Evolutionary conservation across 2,797 vertebrate genomes (phyloP).

Genomic region (Acanthopagrus latus): DNA sequence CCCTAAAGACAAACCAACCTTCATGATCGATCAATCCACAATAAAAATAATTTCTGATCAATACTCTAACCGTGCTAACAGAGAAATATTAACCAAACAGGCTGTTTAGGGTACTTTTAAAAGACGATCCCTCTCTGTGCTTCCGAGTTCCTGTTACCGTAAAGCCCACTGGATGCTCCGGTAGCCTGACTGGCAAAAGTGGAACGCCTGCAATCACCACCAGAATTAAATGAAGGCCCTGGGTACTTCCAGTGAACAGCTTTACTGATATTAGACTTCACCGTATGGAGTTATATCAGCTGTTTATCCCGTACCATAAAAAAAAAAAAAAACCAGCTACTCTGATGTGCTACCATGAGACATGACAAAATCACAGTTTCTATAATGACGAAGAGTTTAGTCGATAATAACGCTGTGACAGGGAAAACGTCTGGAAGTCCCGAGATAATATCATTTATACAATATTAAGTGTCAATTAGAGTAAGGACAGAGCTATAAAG

Average conservation of each 20-base stretch:
- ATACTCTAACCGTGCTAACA: background rate
- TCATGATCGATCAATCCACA: background rate
- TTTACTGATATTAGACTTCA: background rate
- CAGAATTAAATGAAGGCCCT: background rate
- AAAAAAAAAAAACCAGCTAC: constrained; percentile 12
- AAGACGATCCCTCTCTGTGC: background rate
- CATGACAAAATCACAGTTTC: background rate
- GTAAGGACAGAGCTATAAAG: background rate
- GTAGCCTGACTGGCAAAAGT: background rate
- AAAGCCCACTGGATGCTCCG: background rate
- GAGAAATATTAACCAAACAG: background rate
- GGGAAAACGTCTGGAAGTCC: background rate
- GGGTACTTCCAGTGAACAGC: background rate
- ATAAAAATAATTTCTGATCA: background rate
- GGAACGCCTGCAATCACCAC: too few relatives aligned
- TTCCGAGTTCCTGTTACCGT: background rate
- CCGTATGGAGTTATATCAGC: background rate
- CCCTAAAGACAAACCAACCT: background rate
- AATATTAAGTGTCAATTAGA: background rate
- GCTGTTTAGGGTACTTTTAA: background rate
- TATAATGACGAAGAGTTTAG: background rate
- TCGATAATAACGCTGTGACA: background rate
- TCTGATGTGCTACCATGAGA: background rate
- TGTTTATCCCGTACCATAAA: constrained; percentile 12
- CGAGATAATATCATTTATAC: background rate